Conservation (phyloP, 2,113 vertebrate species). For the Sardina pilchardus region DNA sequence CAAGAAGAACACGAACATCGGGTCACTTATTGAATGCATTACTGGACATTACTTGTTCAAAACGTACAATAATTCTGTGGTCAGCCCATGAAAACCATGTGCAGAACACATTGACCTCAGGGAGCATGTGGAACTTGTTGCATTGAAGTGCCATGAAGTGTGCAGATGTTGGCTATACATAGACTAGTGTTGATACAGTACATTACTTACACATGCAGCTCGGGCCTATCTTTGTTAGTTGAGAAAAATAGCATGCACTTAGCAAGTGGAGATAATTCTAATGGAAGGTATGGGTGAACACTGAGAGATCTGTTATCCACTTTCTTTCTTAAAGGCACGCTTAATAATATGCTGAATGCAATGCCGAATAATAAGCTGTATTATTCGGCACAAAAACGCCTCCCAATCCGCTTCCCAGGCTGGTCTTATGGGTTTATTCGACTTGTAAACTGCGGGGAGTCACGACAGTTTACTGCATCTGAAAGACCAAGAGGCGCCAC, state of each 20-base stretch:
- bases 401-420: not conserved
- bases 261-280: not conserved
- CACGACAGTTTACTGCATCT: not conserved
- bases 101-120: not conserved
- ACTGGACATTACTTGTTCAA: not conserved
- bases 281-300: not conserved
- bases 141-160: not conserved
- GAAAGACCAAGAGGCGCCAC: not conserved
- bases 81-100: not conserved
- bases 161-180: not conserved
- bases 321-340: no score
- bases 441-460: not conserved
- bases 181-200: not conserved
- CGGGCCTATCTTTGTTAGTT: not conserved
- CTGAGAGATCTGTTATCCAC: not conserved
- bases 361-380: slow-evolving; percentile 22
- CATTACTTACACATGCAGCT: not conserved
- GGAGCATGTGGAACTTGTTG: not conserved
- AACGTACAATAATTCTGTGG: not conserved
- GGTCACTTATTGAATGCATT: not conserved
- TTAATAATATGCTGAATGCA: no score
- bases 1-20: not conserved
- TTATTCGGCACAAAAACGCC: slow-evolving; percentile 21
- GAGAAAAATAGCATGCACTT: not conserved
- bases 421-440: not conserved